A percentile compares a stretch with the other conserved stretches of the same genome.
Evolutionary conservation across 2,113 vertebrate species (phyloP).

Genomic region (Gnathonemus echidnorhynchus): DNA sequence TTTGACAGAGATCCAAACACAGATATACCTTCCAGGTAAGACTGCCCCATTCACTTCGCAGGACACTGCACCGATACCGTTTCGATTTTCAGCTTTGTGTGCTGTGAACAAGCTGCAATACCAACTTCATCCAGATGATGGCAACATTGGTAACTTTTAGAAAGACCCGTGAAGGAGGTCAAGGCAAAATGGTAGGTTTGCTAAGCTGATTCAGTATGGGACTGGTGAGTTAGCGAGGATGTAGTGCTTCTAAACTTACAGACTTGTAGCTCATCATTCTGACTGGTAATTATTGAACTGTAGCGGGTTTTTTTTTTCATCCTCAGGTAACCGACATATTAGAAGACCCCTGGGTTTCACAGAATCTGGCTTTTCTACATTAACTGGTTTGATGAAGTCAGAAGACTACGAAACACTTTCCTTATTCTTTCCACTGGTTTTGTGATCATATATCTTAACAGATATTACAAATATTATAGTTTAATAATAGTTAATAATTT

Average conservation of each 20-base stretch:
- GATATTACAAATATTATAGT: background rate
- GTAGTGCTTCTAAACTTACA: background rate
- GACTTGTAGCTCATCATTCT: background rate
- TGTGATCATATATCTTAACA: background rate
- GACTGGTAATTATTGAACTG: background rate
- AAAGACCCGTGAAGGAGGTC: constrained; percentile 10
- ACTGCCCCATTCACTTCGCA: background rate
- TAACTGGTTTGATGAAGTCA: background rate
- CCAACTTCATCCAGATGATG: background rate
- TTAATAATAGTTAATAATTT: background rate
- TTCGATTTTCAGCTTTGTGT: background rate
- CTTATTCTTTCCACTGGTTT: background rate
- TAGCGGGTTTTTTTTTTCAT: background rate
- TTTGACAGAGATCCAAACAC: constrained; percentile 54
- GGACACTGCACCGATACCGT: background rate
- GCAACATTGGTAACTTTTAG: background rate
- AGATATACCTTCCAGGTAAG: constrained; percentile 59
- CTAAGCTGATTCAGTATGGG: background rate
- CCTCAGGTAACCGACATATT: background rate
- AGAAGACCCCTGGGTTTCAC: background rate
- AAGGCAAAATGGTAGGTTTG: background rate
- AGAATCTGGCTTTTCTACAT: background rate
- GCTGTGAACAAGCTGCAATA: background rate
- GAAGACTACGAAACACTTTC: background rate
- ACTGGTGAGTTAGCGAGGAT: background rate